A percentile compares a stretch with the other conserved stretches of the same genome.
These are phyloP conservation scores for Bambusicola thoracicus DNA, from an alignment of 2,113 vertebrate genomes.

Conservation along the genomic window DNA sequence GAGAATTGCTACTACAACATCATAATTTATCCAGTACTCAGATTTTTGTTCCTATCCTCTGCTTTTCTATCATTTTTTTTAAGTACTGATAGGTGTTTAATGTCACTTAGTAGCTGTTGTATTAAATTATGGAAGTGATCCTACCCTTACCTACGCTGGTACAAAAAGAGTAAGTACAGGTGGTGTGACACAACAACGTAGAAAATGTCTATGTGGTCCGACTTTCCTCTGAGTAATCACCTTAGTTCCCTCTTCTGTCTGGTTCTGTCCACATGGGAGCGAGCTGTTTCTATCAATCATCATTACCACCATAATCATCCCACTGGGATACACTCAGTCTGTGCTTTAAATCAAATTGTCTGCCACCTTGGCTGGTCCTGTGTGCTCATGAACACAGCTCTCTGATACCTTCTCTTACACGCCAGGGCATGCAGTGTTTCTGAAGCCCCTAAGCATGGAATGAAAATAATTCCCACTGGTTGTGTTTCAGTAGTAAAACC, in stretches of 20 bases:
- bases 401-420: not conserved
- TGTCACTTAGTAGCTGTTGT: not conserved
- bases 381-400: accelerated
- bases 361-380: not conserved
- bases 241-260: not conserved
- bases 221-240: not conserved
- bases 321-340: accelerated
- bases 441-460: not conserved
- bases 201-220: not conserved
- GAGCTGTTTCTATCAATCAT: not conserved
- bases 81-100: not conserved
- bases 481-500: not conserved
- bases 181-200: not conserved
- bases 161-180: not conserved
- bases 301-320: not conserved
- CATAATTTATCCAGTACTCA: not conserved
- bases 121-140: not conserved
- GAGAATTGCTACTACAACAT: not conserved
- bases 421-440: not conserved
- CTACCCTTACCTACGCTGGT: not conserved
- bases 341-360: not conserved
- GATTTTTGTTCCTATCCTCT: not conserved
- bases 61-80: not conserved
- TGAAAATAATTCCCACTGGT: not conserved
- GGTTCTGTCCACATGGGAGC: accelerated